Conservation (phyloP, 2,888 invertebrate genomes). For the Omphaloscelis lunosa region DNA sequence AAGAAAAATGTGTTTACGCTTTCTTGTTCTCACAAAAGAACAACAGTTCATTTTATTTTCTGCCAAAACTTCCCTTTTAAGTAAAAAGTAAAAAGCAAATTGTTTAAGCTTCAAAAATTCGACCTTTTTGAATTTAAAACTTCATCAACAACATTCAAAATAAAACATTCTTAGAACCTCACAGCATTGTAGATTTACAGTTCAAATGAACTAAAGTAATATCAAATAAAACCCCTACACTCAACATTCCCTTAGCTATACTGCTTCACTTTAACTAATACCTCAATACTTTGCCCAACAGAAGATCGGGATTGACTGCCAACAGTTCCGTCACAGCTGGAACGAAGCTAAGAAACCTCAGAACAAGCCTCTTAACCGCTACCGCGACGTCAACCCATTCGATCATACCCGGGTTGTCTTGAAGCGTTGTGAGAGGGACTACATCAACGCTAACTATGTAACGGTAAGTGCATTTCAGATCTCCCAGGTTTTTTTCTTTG, state of each 20-base stretch:
- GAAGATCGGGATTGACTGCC: constrained; percentile 94
- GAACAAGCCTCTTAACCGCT: constrained; percentile 96
- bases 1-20: background rate
- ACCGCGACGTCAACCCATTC: constrained; percentile 98
- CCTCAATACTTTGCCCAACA: constrained; percentile 81
- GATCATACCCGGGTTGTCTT: constrained; percentile 97
- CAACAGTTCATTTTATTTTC: background rate
- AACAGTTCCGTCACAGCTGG: constrained; percentile 91
- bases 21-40: no score
- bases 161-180: background rate
- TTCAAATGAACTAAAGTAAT: background rate
- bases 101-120: no score
- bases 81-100: background rate
- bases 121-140: background rate
- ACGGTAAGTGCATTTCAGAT: constrained; percentile 89
- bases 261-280: background rate
- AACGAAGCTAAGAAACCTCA: constrained; percentile 94
- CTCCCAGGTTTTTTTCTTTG: constrained; percentile 3
- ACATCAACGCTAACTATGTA: constrained; percentile 98
- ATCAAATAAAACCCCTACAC: background rate
- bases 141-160: background rate
- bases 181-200: background rate
- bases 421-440: constrained; percentile 94
- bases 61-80: background rate
- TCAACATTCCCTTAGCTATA: background rate